Conservation (phyloP, 2,113 vertebrate species). For the Limnothrissa miodon region DNA sequence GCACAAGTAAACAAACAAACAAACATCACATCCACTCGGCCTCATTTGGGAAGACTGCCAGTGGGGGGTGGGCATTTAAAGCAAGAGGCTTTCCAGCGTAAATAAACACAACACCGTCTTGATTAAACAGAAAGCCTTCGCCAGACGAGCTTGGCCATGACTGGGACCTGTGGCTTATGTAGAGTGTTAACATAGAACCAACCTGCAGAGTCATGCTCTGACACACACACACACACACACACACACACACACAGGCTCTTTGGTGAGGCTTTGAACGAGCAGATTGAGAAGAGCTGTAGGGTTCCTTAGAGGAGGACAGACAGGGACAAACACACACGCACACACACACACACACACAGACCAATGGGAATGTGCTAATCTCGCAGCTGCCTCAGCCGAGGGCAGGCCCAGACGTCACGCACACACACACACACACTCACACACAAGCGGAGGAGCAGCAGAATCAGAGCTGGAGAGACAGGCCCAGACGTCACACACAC, state of each 20-base stretch:
- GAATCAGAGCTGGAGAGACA: conserved; percentile 50
- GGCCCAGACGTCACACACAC: conserved; percentile 10
- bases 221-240: not conserved
- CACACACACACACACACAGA: not conserved
- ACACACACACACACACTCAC: no score
- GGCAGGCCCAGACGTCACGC: conserved; percentile 30
- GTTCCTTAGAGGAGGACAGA: not conserved
- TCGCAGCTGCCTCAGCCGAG: not conserved
- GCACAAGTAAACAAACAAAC: not conserved
- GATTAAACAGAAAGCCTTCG: not conserved
- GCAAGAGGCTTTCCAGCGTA: not conserved
- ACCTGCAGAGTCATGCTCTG: not conserved
- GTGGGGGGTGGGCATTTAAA: not conserved
- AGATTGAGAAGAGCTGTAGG: not conserved
- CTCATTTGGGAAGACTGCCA: not conserved
- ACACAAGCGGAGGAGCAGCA: not conserved
- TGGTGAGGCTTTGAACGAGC: not conserved
- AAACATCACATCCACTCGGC: conserved; percentile 25
- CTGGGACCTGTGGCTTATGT: not conserved
- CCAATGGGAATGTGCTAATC: conserved; percentile 30
- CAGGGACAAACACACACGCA: not conserved
- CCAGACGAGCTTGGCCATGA: not conserved
- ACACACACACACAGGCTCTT: not conserved
- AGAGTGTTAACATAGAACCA: not conserved
- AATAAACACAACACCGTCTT: conserved; percentile 5